phyloP scores from a whole-genome alignment of 2,113 vertebrate species.

The Desmodus rotundus region DNA sequence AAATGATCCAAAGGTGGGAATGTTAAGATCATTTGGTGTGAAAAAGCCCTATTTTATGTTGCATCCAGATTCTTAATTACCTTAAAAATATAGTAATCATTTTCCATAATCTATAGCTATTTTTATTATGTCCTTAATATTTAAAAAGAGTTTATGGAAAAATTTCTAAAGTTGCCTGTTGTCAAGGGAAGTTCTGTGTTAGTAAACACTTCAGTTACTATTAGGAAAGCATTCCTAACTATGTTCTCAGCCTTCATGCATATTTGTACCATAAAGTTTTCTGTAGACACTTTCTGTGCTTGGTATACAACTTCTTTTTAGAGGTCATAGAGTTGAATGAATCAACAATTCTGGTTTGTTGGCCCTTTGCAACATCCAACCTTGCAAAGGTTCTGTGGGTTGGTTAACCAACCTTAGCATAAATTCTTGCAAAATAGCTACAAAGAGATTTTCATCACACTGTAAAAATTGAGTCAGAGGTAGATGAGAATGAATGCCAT shows the following conservation, averaged over 20 bases:
- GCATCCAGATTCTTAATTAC: constrained; percentile 21
- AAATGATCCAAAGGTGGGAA: constrained; percentile 46
- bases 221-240: background rate
- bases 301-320: background rate
- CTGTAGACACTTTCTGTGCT: background rate
- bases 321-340: background rate
- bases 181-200: background rate
- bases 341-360: background rate
- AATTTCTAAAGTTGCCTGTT: background rate
- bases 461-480: background rate
- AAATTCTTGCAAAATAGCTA: background rate
- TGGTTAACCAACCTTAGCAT: background rate
- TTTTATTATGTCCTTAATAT: constrained; percentile 66
- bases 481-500: background rate
- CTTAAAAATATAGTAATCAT: constrained; percentile 53
- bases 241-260: background rate
- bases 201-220: background rate
- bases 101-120: constrained; percentile 54
- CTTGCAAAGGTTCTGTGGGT: background rate
- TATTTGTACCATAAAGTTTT: background rate
- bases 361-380: background rate
- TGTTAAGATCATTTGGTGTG: constrained; percentile 15
- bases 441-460: background rate
- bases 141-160: background rate
- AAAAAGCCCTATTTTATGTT: constrained; percentile 44